Conservation (phyloP, 2,113 vertebrate genomes). For the Lycocorax pyrrhopterus region DNA sequence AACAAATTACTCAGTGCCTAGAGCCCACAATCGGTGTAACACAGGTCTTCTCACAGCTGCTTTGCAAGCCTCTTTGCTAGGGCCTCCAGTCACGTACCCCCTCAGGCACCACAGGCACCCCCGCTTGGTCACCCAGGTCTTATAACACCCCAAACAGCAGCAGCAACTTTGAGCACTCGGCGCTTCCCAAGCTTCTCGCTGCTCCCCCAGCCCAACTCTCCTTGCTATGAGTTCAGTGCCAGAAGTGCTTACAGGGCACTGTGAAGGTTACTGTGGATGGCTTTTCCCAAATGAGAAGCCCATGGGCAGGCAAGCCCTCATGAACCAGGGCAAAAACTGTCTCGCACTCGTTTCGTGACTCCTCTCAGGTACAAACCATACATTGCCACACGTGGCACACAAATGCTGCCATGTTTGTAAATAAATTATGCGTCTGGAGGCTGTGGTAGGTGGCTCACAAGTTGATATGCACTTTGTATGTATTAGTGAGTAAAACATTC, state of each 20-base stretch:
- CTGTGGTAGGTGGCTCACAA: not conserved
- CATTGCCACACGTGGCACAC: accelerated
- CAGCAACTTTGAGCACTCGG: not conserved
- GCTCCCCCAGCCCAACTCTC: not conserved
- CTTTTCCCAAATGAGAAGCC: not conserved
- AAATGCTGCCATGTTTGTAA: not conserved
- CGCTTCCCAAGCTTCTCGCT: not conserved
- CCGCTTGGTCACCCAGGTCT: not conserved
- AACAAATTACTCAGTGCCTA: not conserved
- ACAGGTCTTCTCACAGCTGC: not conserved
- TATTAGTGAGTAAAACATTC: not conserved
- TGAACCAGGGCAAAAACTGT: not conserved
- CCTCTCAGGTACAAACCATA: not conserved
- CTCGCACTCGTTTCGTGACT: not conserved
- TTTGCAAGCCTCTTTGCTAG: not conserved
- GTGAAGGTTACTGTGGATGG: not conserved
- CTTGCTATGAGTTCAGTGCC: not conserved
- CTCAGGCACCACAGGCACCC: not conserved
- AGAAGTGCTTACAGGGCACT: not conserved
- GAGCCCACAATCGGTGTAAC: not conserved
- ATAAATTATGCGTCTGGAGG: not conserved
- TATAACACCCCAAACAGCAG: not conserved
- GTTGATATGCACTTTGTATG: not conserved
- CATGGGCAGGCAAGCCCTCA: not conserved
- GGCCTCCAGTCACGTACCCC: not conserved